phyloP scores from a whole-genome alignment of 2,888 invertebrate genomes.

The Ectropis crepuscularia region DNA sequence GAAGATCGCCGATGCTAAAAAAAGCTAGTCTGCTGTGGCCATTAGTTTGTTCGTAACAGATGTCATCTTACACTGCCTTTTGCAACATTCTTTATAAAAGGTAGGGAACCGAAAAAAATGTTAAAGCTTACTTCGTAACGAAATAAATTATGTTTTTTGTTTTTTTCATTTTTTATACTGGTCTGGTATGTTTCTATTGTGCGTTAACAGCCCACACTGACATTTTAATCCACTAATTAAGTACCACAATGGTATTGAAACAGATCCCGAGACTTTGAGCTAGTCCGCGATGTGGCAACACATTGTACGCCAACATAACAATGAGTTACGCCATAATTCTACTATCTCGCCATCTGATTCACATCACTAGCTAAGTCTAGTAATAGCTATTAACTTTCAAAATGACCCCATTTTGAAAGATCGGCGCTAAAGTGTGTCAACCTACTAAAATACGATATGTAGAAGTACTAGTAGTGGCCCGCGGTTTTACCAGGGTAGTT shows the following conservation, averaged over 20 bases:
- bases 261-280: constrained; percentile 13
- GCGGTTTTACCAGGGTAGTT: no score
- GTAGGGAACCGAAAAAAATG: no score
- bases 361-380: constrained; percentile 32
- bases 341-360: constrained; percentile 39
- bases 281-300: constrained; percentile 30
- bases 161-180: no score
- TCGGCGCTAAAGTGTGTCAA: background rate
- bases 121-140: no score
- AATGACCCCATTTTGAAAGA: constrained; percentile 12
- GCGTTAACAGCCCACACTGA: constrained; percentile 5
- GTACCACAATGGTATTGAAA: constrained; percentile 29
- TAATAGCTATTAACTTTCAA: constrained; percentile 10
- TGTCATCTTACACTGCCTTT: no score
- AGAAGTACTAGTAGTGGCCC: no score
- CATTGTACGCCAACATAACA: constrained; percentile 37
- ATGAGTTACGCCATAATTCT: constrained; percentile 27
- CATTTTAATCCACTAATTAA: constrained; percentile 33
- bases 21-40: no score
- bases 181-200: constrained; percentile 1
- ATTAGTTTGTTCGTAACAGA: no score
- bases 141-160: no score
- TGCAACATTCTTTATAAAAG: no score
- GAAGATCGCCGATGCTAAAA: no score
- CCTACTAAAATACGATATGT: background rate